These are phyloP conservation scores for Drosophila rellima DNA, from an alignment of 2,888 invertebrate genomes.

Conservation along the genomic window DNA sequence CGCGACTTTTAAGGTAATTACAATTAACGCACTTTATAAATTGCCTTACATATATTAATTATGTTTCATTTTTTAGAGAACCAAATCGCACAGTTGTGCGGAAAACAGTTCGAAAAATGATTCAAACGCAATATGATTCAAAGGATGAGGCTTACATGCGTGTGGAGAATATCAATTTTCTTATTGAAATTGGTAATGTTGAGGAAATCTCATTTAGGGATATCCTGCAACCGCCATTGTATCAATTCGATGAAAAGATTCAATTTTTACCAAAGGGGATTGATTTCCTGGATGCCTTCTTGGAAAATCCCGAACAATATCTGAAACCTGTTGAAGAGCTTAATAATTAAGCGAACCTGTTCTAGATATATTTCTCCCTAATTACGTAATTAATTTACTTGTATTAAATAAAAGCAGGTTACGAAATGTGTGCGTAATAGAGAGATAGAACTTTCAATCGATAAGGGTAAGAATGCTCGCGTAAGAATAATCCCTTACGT, in stretches of 20 bases:
- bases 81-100: constrained; percentile 57
- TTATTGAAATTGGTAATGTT: constrained; percentile 70
- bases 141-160: constrained; percentile 33
- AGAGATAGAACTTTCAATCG: constrained; percentile 15
- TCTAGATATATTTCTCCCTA: background rate
- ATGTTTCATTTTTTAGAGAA: constrained; percentile 52
- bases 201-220: constrained; percentile 68
- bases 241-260: constrained; percentile 72
- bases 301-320: constrained; percentile 62
- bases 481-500: constrained; percentile 20
- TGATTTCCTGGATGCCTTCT: constrained; percentile 69
- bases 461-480: constrained; percentile 21
- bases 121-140: too few species aligned
- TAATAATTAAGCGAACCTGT: constrained; percentile 10
- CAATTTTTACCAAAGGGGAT: constrained; percentile 76
- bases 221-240: constrained; percentile 69
- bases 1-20: constrained; percentile 64
- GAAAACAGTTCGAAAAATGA: constrained; percentile 55
- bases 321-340: constrained; percentile 38
- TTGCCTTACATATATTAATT: background rate
- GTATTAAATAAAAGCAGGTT: constrained; percentile 3
- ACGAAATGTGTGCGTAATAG: constrained; percentile 10
- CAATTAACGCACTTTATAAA: background rate
- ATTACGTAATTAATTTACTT: background rate
- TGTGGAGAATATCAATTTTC: constrained; percentile 49